These are phyloP conservation scores for Marronus borbonicus DNA, from an alignment of 2,888 invertebrate genomes.

Conservation along the genomic window DNA sequence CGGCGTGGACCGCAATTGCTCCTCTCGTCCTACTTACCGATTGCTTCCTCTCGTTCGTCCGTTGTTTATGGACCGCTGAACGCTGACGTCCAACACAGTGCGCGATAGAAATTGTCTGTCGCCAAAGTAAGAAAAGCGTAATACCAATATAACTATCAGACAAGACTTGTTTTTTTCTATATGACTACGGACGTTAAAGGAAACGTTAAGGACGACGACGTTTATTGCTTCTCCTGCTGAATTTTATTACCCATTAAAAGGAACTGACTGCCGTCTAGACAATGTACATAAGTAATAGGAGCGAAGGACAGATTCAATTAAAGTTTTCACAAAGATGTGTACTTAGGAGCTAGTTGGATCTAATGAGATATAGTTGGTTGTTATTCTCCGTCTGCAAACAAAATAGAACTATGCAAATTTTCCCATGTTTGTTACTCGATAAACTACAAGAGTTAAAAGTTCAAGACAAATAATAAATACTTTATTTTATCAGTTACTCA, in stretches of 20 bases:
- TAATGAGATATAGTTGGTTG: background rate
- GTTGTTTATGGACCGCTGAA: conserved; percentile 17
- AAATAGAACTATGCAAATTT: no score
- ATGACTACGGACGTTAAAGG: conserved; percentile 3
- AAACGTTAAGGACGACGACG: conserved; percentile 29
- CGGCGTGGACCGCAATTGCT: conserved; percentile 40
- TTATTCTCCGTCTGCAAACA: no score
- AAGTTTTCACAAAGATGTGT: conserved; percentile 17
- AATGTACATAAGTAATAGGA: conserved; percentile 37
- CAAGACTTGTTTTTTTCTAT: background rate
- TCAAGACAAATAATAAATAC: no score
- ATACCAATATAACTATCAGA: conserved; percentile 31
- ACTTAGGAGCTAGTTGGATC: background rate
- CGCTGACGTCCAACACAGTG: background rate
- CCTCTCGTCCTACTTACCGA: background rate
- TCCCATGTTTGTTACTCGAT: no score
- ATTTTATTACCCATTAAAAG: conserved; percentile 42
- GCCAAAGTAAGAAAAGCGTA: background rate
- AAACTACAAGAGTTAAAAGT: no score
- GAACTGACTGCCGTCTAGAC: conserved; percentile 41
- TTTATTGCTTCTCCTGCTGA: conserved; percentile 30
- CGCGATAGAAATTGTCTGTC: conserved; percentile 3
- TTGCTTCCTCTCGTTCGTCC: conserved; percentile 4
- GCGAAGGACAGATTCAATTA: conserved; percentile 40
- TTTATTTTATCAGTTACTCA: no score